Evolutionary conservation across 2,113 vertebrate genomes (phyloP).

Genomic region (Microcebus ravelobensis): DNA sequence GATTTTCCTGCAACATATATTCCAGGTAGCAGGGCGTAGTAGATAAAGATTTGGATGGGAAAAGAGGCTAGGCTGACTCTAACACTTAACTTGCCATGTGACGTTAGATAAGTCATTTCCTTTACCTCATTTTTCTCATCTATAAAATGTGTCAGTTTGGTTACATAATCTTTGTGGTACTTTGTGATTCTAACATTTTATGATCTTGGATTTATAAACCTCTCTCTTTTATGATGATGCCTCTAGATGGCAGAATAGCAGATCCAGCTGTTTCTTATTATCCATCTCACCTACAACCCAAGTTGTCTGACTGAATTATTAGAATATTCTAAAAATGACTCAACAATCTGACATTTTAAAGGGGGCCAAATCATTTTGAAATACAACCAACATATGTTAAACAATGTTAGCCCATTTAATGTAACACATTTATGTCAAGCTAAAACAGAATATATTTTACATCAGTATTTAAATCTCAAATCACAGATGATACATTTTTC

Average conservation of each 20-base stretch:
- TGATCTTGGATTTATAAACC: neutral
- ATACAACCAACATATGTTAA: slow-evolving; percentile 69
- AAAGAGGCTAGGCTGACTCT: neutral
- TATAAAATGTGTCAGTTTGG: neutral
- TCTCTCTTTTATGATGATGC: neutral
- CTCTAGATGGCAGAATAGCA: neutral
- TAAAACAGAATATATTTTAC: slow-evolving; percentile 33
- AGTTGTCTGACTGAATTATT: slow-evolving; percentile 54
- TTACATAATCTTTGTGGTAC: neutral
- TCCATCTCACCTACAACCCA: slow-evolving; percentile 19
- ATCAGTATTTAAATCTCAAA: slow-evolving; percentile 32
- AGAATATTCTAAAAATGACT: slow-evolving; percentile 38
- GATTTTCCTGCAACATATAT: neutral
- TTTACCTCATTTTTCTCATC: neutral
- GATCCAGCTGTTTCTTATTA: slow-evolving; percentile 54
- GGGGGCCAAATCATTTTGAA: slow-evolving; percentile 41
- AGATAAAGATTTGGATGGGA: neutral
- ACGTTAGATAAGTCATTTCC: slow-evolving; percentile 6
- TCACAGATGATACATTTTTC: slow-evolving; percentile 23
- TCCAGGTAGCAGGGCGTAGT: neutral
- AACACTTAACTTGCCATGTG: neutral
- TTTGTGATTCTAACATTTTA: neutral
- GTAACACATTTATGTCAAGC: slow-evolving; percentile 32
- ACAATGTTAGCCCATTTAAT: slow-evolving; percentile 49
- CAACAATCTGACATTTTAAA: slow-evolving; percentile 66